phyloP scores from a whole-genome alignment of 2,797 vertebrate genomes.

The Gorsachius magnificus region DNA sequence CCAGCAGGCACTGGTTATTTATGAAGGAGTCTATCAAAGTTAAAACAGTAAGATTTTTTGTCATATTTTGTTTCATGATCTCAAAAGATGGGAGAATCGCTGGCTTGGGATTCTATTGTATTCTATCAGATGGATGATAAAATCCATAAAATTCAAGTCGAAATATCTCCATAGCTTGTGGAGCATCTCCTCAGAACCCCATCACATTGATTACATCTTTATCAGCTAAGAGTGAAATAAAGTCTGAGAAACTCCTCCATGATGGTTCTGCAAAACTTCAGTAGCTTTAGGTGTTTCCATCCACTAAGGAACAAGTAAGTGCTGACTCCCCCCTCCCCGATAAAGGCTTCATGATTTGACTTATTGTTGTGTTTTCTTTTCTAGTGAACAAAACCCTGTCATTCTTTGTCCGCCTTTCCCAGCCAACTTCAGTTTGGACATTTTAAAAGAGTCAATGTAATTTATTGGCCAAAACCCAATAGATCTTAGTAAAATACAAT shows the following conservation, averaged over 20 bases:
- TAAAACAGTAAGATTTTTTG: background rate
- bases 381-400: background rate
- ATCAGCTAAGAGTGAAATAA: background rate
- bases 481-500: background rate
- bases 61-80: background rate
- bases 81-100: background rate
- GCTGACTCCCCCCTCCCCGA: background rate
- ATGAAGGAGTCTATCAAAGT: background rate
- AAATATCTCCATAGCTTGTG: background rate
- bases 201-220: background rate
- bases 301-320: background rate
- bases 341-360: background rate
- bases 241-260: background rate
- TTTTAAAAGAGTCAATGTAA: background rate
- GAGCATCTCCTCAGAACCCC: background rate
- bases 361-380: background rate
- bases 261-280: background rate
- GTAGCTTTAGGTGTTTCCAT: background rate
- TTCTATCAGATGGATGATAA: background rate
- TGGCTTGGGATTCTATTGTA: background rate
- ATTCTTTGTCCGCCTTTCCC: background rate
- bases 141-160: background rate
- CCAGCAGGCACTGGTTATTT: background rate
- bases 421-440: background rate
- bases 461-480: background rate